These are phyloP conservation scores for Drosophila borborema DNA, from an alignment of 2,888 invertebrate genomes.

Conservation along the genomic window DNA sequence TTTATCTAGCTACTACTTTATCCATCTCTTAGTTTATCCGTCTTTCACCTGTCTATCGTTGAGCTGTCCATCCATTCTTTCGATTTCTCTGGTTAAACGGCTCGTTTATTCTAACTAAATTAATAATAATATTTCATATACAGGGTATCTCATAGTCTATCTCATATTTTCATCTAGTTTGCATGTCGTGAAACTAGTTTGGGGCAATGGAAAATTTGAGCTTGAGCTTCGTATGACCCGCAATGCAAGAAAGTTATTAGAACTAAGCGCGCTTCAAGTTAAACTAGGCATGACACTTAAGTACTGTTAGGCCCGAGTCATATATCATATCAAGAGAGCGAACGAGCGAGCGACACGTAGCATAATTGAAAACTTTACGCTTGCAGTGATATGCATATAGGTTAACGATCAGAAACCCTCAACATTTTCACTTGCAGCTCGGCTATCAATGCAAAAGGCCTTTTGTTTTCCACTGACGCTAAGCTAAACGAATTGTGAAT, in stretches of 20 bases:
- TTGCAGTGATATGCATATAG: conserved; percentile 10
- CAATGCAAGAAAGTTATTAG: conserved; percentile 50
- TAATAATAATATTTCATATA: neutral
- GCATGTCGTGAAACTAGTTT: conserved; percentile 35
- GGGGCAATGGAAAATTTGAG: conserved; percentile 35
- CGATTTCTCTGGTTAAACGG: neutral
- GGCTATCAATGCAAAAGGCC: neutral
- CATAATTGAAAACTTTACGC: conserved; percentile 25
- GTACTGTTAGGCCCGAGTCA: conserved; percentile 22
- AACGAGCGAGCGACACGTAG: conserved; percentile 11
- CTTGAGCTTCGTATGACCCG: conserved; percentile 35
- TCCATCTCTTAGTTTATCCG: neutral
- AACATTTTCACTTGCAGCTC: neutral
- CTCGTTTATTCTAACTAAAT: neutral
- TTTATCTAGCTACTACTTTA: neutral
- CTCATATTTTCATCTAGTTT: conserved; percentile 3
- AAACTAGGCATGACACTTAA: conserved; percentile 53
- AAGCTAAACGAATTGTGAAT: neutral
- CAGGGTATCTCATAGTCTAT: neutral
- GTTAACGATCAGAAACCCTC: conserved; percentile 11
- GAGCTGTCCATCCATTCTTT: too few species aligned
- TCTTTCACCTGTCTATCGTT: neutral
- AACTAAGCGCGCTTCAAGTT: conserved; percentile 42
- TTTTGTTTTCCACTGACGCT: neutral
- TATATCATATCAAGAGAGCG: conserved; percentile 7